These are phyloP conservation scores for Pheucticus melanocephalus DNA, from an alignment of 2,113 vertebrate species.

Conservation along the genomic window DNA sequence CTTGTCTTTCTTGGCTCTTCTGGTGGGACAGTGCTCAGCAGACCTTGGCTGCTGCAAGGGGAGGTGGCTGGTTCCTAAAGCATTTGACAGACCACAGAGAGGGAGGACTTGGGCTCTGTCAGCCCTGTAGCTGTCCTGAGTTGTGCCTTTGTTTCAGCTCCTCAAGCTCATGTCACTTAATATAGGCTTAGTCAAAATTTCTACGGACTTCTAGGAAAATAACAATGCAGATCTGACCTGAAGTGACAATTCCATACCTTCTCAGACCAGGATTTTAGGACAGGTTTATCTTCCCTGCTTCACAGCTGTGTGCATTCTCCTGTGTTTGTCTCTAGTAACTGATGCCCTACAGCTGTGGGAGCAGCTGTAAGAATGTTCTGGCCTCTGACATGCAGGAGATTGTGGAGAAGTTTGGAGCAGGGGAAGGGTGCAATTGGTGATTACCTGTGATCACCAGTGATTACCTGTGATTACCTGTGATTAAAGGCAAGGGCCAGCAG, in stretches of 20 bases:
- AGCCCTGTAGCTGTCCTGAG: background rate
- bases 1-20: background rate
- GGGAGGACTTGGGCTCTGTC: background rate
- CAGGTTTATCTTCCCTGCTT: background rate
- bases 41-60: background rate
- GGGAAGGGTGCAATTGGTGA: background rate
- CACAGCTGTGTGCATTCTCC: background rate
- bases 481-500: background rate
- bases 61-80: background rate
- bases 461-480: background rate
- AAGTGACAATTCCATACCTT: background rate
- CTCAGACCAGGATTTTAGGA: background rate
- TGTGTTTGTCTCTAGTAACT: background rate
- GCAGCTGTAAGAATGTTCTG: background rate
- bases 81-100: background rate
- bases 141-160: background rate
- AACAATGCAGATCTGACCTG: background rate
- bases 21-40: background rate
- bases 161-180: background rate
- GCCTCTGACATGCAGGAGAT: background rate
- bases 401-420: background rate
- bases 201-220: background rate
- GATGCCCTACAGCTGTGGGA: conserved; percentile 9
- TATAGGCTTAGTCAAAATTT: background rate
- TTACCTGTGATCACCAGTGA: background rate